Conservation (phyloP, 2,113 vertebrate species). For the Pelodiscus sinensis region DNA sequence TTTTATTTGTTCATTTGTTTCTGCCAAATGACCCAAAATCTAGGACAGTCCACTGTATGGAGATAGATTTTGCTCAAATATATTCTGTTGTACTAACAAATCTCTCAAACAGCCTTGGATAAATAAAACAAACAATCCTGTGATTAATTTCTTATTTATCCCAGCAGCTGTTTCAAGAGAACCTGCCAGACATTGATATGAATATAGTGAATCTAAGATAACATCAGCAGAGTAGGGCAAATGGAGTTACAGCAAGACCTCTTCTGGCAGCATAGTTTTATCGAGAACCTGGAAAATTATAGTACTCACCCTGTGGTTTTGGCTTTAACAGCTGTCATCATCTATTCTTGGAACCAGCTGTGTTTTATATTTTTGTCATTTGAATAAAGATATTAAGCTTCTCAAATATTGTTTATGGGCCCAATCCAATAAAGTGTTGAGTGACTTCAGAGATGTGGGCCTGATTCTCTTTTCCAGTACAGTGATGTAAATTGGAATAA, state of each 20-base stretch:
- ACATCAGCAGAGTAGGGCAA: slow-evolving; percentile 47
- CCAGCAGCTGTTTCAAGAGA: slow-evolving; percentile 65
- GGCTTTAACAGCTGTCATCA: slow-evolving; percentile 46
- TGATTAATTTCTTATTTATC: slow-evolving; percentile 67
- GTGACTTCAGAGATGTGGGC: slow-evolving; percentile 37
- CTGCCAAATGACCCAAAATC: slow-evolving; percentile 55
- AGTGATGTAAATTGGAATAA: neutral
- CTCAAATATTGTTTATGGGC: slow-evolving; percentile 62
- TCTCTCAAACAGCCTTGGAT: slow-evolving; percentile 52
- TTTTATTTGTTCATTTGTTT: slow-evolving; percentile 55
- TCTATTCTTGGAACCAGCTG: slow-evolving; percentile 62
- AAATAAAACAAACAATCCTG: slow-evolving; percentile 45
- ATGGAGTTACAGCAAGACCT: slow-evolving; percentile 38
- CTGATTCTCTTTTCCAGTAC: neutral
- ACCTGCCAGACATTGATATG: slow-evolving; percentile 57
- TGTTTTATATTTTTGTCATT: slow-evolving; percentile 58
- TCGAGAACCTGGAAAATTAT: slow-evolving; percentile 50
- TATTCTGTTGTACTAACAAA: slow-evolving; percentile 56
- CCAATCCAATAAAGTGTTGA: neutral
- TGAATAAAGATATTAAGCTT: slow-evolving; percentile 58
- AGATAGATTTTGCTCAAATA: slow-evolving; percentile 65
- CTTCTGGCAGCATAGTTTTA: slow-evolving; percentile 37
- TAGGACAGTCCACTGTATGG: slow-evolving; percentile 58
- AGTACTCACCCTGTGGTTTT: slow-evolving; percentile 39
- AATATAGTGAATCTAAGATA: slow-evolving; percentile 24